A percentile compares a stretch with the other conserved stretches of the same genome.
phyloP scores from a whole-genome alignment of 1,140 invertebrate genomes.

The Dysdera silvatica region DNA sequence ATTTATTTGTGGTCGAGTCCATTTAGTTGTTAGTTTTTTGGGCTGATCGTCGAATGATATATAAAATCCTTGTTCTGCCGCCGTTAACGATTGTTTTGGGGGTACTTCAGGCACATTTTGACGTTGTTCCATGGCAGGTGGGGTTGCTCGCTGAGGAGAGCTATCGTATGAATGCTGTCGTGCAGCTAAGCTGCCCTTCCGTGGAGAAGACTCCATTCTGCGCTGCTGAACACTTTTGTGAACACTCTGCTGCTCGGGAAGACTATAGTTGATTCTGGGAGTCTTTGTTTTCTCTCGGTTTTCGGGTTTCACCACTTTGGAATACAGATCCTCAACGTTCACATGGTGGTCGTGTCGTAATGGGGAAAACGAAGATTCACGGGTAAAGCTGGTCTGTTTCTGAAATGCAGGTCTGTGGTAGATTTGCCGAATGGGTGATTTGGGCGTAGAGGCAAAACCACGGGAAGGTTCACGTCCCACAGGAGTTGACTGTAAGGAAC shows the following conservation, averaged over 20 bases:
- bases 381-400: too few species aligned
- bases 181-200: not conserved
- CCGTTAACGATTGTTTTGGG: not conserved
- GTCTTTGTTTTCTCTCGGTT: not conserved
- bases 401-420: not conserved
- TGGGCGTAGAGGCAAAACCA: not conserved
- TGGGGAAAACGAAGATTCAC: too few species aligned
- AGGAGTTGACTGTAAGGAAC: too few species aligned
- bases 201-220: not conserved
- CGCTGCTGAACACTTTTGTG: not conserved
- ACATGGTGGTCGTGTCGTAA: too few species aligned
- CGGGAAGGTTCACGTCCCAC: too few species aligned
- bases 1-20: not conserved
- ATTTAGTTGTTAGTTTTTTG: not conserved
- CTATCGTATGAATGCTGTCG: not conserved
- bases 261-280: not conserved
- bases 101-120: too few species aligned
- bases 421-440: not conserved
- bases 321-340: constrained; percentile 22
- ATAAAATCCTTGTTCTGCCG: constrained; percentile 19
- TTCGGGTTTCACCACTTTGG: constrained; percentile 16
- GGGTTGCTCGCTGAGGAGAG: not conserved
- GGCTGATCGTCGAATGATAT: constrained; percentile 13
- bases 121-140: not conserved
- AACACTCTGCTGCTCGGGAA: too few species aligned